Evolutionary conservation across 1,140 invertebrate genomes (phyloP).

Genomic region (Lasioglossum albipes): DNA sequence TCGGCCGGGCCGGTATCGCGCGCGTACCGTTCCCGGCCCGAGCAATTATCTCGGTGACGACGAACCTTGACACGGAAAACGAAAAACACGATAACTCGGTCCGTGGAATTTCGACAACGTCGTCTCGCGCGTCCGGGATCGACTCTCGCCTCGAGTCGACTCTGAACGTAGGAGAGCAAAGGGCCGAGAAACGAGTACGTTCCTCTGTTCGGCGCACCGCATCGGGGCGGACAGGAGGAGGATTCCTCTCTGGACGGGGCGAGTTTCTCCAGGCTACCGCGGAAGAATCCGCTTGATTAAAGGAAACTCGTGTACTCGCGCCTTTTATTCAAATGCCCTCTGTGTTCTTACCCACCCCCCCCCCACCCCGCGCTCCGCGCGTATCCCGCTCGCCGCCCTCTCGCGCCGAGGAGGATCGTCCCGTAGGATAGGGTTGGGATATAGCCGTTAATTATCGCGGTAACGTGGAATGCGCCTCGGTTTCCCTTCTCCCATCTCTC

Average conservation of each 20-base stretch:
- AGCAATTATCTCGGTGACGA: constrained; percentile 1
- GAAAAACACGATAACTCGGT: background rate
- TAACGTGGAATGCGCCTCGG: constrained; percentile 69
- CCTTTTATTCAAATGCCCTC: constrained; percentile 64
- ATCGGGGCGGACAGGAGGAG: background rate
- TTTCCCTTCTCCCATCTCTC: constrained; percentile 37
- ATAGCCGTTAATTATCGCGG: constrained; percentile 71
- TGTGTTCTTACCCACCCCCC: background rate
- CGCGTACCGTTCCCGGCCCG: background rate
- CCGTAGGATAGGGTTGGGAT: constrained; percentile 60
- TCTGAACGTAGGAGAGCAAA: no score
- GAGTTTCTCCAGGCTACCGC: constrained; percentile 50
- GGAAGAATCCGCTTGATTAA: constrained; percentile 65
- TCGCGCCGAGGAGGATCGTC: constrained; percentile 37
- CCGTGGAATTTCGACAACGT: constrained; percentile 17
- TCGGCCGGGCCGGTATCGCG: background rate
- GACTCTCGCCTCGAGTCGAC: background rate
- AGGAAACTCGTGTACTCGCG: constrained; percentile 67
- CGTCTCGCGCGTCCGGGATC: background rate
- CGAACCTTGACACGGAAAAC: constrained; percentile 8
- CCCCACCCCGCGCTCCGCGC: no score
- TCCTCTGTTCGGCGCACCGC: no score
- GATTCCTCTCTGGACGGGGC: constrained; percentile 45
- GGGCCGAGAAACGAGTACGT: no score
- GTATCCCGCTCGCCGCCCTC: background rate